phyloP scores from a whole-genome alignment of 1,140 invertebrate species.

The Lordiphosa clarofinis region DNA sequence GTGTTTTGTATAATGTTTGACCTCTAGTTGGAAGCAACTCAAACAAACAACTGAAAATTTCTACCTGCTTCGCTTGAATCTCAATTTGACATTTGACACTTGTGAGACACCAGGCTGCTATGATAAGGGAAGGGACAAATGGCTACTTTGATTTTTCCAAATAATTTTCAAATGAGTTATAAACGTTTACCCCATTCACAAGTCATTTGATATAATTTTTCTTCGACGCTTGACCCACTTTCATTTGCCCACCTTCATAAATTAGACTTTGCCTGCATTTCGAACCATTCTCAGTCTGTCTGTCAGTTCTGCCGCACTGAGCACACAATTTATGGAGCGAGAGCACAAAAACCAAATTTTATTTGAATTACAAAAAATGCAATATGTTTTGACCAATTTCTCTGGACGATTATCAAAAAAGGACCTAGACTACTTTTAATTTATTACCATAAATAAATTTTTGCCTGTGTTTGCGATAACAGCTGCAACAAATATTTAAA shows the following conservation, averaged over 20 bases:
- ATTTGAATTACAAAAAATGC: slow-evolving; percentile 54
- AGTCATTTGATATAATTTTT: slow-evolving; percentile 27
- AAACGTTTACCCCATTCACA: slow-evolving; percentile 9
- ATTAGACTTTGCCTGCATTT: slow-evolving; percentile 61
- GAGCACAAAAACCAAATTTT: slow-evolving; percentile 36
- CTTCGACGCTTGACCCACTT: slow-evolving; percentile 23
- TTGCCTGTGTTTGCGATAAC: slow-evolving; percentile 47
- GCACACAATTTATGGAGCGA: slow-evolving; percentile 56
- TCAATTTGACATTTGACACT: too few species aligned
- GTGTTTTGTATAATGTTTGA: too few species aligned
- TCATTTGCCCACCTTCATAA: slow-evolving; percentile 40
- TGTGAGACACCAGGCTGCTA: too few species aligned
- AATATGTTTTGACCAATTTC: slow-evolving; percentile 69
- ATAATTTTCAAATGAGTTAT: too few species aligned
- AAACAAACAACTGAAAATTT: too few species aligned
- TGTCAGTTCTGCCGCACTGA: slow-evolving; percentile 60
- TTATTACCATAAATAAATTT: slow-evolving; percentile 53
- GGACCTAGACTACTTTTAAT: slow-evolving; percentile 42
- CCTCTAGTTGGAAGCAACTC: too few species aligned
- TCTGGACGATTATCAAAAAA: slow-evolving; percentile 64
- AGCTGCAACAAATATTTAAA: slow-evolving; percentile 69
- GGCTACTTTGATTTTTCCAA: too few species aligned
- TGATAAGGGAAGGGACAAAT: too few species aligned
- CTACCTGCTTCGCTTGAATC: too few species aligned
- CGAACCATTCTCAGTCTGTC: slow-evolving; percentile 9